Percentiles rank a stretch among this genome's conserved stretches.
Conservation (phyloP, 2,797 vertebrate species). For the Fistularia tabacaria region DNA sequence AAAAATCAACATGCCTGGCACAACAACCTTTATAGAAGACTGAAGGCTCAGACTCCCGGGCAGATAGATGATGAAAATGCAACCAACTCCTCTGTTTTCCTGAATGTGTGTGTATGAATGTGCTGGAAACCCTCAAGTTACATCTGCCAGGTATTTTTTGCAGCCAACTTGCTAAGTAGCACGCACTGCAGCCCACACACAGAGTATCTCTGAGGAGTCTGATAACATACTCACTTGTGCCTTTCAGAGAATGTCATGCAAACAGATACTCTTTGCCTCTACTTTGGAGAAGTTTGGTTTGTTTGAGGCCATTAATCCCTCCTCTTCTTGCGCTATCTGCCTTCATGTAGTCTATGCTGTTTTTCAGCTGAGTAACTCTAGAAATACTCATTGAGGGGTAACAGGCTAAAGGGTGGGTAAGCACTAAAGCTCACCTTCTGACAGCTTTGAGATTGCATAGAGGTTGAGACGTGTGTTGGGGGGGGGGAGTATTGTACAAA, state of each 20-base stretch:
- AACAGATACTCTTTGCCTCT: slow-evolving; percentile 2
- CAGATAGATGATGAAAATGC: slow-evolving; percentile 39
- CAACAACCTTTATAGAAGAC: slow-evolving; percentile 14
- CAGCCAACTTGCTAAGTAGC: slow-evolving; percentile 24
- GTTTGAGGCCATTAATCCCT: slow-evolving; percentile 11
- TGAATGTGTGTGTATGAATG: slow-evolving; percentile 23
- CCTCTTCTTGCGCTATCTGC: neutral
- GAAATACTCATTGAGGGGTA: slow-evolving; percentile 39
- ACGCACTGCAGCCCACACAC: slow-evolving; percentile 8
- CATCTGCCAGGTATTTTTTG: slow-evolving; percentile 44
- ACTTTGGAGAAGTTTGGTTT: slow-evolving; percentile 15
- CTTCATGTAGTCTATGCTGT: slow-evolving; percentile 15
- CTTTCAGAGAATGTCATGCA: slow-evolving; percentile 25
- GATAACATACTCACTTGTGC: slow-evolving; percentile 18
- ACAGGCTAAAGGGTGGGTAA: slow-evolving; percentile 14
- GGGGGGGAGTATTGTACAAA: neutral
- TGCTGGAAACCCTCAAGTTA: slow-evolving; percentile 49
- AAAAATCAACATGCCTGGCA: slow-evolving; percentile 25
- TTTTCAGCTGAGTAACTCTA: slow-evolving; percentile 37
- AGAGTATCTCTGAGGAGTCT: neutral
- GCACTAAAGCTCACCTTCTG: slow-evolving; percentile 31
- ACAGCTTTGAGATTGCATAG: slow-evolving; percentile 48
- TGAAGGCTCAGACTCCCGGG: slow-evolving; percentile 23
- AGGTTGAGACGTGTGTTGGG: slow-evolving; percentile 30
- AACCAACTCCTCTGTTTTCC: slow-evolving; percentile 34